Evolutionary conservation across 2,113 vertebrate species (phyloP).

Genomic region (Macaca nemestrina): DNA sequence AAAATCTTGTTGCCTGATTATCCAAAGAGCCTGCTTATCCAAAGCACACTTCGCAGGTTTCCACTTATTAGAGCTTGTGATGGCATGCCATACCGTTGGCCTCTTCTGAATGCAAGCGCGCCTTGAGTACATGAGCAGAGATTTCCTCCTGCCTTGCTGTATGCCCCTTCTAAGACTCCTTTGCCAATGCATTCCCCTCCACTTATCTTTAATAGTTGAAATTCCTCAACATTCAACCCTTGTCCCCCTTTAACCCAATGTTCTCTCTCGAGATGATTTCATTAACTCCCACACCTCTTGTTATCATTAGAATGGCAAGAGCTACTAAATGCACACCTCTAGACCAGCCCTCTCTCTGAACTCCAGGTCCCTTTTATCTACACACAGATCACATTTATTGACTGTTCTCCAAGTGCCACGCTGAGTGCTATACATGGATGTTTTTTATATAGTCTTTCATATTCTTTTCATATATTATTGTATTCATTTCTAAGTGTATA

Average conservation of each 20-base stretch:
- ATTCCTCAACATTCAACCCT: not conserved
- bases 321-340: not conserved
- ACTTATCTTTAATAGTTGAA: not conserved
- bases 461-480: not conserved
- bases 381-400: not conserved
- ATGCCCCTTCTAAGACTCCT: not conserved
- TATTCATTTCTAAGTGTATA: not conserved
- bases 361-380: not conserved
- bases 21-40: not conserved
- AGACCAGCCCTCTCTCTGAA: not conserved
- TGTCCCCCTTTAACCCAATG: not conserved
- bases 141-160: not conserved
- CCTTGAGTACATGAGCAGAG: not conserved
- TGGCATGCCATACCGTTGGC: fast-evolving
- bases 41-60: not conserved
- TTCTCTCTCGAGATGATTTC: not conserved
- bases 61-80: not conserved
- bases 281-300: not conserved
- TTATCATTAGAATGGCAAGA: not conserved
- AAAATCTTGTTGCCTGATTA: not conserved
- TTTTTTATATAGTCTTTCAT: not conserved
- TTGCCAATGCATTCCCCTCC: not conserved
- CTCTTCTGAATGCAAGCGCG: not conserved
- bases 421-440: not conserved
- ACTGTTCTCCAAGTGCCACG: not conserved